Percentiles rank a stretch among this genome's conserved stretches.
Conservation (phyloP, 2,113 vertebrate genomes). For the Petrocephalus microphthalmus region DNA sequence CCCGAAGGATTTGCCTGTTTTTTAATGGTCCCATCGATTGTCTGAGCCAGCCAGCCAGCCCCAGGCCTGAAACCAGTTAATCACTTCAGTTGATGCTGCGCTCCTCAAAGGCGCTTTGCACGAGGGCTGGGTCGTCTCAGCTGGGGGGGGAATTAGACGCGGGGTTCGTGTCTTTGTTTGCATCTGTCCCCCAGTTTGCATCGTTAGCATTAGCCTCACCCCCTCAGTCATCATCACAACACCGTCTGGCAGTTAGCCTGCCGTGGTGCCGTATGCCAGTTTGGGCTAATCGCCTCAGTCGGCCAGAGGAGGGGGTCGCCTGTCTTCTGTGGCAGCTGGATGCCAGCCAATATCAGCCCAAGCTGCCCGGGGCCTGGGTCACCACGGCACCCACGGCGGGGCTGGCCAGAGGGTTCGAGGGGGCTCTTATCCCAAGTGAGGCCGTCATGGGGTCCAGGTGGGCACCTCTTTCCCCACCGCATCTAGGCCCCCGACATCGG, state of each 20-base stretch:
- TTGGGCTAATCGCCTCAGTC: background rate
- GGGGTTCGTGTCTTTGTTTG: too few relatives aligned
- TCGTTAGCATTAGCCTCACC: background rate
- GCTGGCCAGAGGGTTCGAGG: background rate
- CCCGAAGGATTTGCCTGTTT: background rate
- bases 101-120: background rate
- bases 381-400: background rate
- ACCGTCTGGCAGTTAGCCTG: background rate
- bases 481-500: background rate
- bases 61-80: background rate
- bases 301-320: background rate
- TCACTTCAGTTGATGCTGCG: background rate
- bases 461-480: background rate
- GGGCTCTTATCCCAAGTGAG: background rate
- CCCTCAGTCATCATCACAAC: background rate
- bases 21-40: constrained; percentile 19
- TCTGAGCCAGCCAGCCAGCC: background rate
- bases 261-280: background rate
- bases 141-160: background rate
- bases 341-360: background rate
- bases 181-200: too few relatives aligned
- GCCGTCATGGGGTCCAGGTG: background rate
- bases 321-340: background rate
- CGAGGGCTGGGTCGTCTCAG: background rate
- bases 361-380: background rate